Evolutionary conservation across 2,888 invertebrate species (phyloP), one percentile per base, ranked within the genome.

Genomic region (Aleiodes leptofemur): DNA sequence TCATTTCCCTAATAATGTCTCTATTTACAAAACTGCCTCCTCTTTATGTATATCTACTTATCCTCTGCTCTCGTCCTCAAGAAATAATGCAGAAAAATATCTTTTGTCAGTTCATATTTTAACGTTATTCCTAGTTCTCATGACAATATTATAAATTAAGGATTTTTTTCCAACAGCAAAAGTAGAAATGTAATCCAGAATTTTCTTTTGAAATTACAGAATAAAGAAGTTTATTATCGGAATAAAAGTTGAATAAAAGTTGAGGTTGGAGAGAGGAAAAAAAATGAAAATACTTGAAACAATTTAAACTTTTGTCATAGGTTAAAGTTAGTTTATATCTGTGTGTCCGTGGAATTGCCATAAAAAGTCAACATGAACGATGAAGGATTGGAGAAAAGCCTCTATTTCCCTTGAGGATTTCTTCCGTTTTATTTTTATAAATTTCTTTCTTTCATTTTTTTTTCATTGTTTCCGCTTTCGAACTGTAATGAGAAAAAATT

Each of bases 271-370:
- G 43, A 48, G 64, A 43, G 16, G 9, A 64, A 16, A 48, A 43
- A 43, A 43, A 64, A 64, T 48, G 48, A 64, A 48, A 48, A 64
- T 64, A 64, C 64, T 34, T 43, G 64, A 64, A 64, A 43, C 64
- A 64, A 64, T 48, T 64, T 23, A 64, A 64, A 64, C 43, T 64
- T 64, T 64, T 64, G 48, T 64, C 64, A 64, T 64, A 43, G 64
- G 64, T 48, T 43, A 7, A 64, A 64, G 16, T 64, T 64, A 13
- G 64, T 64, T 64, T 64, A 64, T 64, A 23, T 64, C 48, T 48
- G 5, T 64, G 64, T 64, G 64, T 64, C 43, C 23, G 56, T 16
- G 56, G 38, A 59, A 48, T 64, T 23, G 48, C 16, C 48, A 64
- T 64, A 64, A 64, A 64, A 64, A 64, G 64, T 48, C 64, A 64